phyloP scores from a whole-genome alignment of 1,140 invertebrate genomes.

The Rhopalosiphum padi region DNA sequence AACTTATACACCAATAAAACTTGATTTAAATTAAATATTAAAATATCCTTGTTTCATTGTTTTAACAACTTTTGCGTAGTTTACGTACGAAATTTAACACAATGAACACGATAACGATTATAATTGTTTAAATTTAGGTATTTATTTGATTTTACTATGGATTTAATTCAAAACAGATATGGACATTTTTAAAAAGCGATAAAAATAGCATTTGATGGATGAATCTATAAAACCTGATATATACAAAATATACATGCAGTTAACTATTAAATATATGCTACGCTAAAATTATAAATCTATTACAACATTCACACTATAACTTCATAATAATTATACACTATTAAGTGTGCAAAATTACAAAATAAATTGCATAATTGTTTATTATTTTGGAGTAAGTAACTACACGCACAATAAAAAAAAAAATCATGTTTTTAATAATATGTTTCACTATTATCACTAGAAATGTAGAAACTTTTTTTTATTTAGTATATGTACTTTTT shows the following conservation, averaged over 20 bases:
- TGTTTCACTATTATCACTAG: not conserved
- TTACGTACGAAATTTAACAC: no score
- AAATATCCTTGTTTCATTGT: no score
- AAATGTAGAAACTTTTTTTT: not conserved
- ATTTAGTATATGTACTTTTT: not conserved
- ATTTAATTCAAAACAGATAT: not conserved
- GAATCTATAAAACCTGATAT: not conserved
- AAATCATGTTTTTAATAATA: not conserved
- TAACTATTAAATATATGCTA: not conserved
- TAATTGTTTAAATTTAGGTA: not conserved
- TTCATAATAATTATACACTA: not conserved
- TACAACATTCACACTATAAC: not conserved
- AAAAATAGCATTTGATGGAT: not conserved
- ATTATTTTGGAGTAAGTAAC: not conserved
- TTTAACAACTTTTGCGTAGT: no score
- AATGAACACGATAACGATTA: not conserved
- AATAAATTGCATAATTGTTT: constrained; percentile 13
- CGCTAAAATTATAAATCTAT: not conserved
- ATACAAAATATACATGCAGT: not conserved
- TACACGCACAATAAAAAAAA: not conserved
- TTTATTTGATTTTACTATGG: not conserved
- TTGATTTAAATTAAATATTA: no score
- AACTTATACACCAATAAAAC: no score
- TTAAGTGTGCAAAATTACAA: not conserved
- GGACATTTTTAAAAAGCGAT: not conserved